Percentiles rank a stretch among this genome's conserved stretches.
phyloP scores from a whole-genome alignment of 2,113 vertebrate genomes.

The Corynorhinus townsendii region DNA sequence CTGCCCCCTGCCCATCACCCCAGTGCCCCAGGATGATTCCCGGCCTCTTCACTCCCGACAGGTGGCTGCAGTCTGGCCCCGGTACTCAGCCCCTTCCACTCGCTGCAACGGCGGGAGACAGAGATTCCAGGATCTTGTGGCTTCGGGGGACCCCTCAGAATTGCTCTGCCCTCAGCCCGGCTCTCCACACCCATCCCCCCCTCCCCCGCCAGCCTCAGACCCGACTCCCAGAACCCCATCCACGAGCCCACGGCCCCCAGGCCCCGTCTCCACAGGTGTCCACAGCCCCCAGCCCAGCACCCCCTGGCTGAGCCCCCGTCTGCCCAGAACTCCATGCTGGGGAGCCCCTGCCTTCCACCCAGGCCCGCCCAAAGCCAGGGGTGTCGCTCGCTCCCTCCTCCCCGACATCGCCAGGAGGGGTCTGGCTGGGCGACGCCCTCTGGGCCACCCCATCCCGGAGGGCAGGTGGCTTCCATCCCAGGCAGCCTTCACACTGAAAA shows the following conservation, averaged over 20 bases:
- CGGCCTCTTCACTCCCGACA: rapidly evolving
- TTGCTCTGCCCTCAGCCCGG: background rate
- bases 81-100: background rate
- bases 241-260: no score
- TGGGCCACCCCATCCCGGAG: background rate
- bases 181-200: background rate
- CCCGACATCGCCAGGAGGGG: background rate
- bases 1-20: no score
- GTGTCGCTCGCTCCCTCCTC: background rate
- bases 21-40: no score
- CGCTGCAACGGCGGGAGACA: background rate
- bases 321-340: background rate
- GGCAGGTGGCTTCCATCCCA: background rate
- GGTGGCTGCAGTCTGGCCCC: background rate
- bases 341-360: background rate
- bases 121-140: background rate
- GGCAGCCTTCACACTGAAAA: background rate
- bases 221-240: background rate
- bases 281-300: background rate
- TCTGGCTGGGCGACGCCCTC: background rate
- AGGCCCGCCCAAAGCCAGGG: background rate
- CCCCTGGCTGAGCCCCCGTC: background rate
- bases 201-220: background rate
- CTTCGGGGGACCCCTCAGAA: background rate
- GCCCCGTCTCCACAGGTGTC: background rate